Conservation (phyloP, 1,140 invertebrate species). For the Cherax quadricarinatus region DNA sequence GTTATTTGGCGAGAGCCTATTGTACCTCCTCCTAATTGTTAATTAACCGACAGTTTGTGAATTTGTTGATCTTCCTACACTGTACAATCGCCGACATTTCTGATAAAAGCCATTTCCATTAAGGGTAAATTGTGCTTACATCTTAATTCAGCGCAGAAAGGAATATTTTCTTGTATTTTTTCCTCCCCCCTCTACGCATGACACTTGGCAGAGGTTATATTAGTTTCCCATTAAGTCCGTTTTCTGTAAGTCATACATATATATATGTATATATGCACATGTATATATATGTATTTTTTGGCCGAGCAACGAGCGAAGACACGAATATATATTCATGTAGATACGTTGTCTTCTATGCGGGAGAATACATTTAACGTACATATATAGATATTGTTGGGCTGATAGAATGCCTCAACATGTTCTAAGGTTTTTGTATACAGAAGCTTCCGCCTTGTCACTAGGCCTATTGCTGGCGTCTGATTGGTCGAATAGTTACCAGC, state of each 20-base stretch:
- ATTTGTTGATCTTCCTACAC: slow-evolving; percentile 42
- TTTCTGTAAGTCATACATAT: background rate
- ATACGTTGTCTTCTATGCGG: slow-evolving; percentile 8
- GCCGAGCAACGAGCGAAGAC: background rate
- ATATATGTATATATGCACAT: too few species aligned
- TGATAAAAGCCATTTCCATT: slow-evolving; percentile 31
- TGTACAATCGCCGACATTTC: slow-evolving; percentile 40
- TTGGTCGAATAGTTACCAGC: slow-evolving; percentile 45
- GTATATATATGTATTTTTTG: background rate
- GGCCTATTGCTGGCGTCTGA: slow-evolving; percentile 57
- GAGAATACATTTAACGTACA: slow-evolving; percentile 31
- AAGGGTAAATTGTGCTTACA: slow-evolving; percentile 36
- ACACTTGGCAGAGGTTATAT: background rate
- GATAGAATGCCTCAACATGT: slow-evolving; percentile 55
- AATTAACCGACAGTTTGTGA: slow-evolving; percentile 43
- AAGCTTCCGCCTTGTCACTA: slow-evolving; percentile 62
- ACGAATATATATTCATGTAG: background rate
- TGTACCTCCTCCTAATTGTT: slow-evolving; percentile 26
- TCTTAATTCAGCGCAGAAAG: slow-evolving; percentile 23
- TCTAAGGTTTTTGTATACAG: slow-evolving; percentile 63
- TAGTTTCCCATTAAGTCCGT: slow-evolving; percentile 9
- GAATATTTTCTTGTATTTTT: slow-evolving; percentile 34
- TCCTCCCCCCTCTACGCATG: background rate
- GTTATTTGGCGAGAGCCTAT: background rate
- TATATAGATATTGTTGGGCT: slow-evolving; percentile 50